Evolutionary conservation across 1,140 invertebrate genomes (phyloP).

Genomic region (Melipona quadrifasciata): DNA sequence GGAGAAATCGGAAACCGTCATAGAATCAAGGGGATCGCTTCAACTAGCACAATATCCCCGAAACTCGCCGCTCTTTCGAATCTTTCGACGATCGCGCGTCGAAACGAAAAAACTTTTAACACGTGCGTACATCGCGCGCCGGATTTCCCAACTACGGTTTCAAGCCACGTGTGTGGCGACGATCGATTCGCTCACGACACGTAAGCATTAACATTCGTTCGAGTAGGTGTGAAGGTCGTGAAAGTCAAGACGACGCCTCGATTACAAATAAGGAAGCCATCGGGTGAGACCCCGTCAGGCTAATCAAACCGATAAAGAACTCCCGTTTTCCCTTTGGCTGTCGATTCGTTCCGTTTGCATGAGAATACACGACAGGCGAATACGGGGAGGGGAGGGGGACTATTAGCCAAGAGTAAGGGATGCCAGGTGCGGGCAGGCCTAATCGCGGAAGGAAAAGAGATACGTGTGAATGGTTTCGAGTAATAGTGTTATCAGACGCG

Average conservation of each 20-base stretch:
- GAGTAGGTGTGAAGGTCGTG: slow-evolving; percentile 32
- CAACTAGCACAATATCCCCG: too few relatives aligned
- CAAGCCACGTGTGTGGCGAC: slow-evolving; percentile 27
- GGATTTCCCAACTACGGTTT: neutral
- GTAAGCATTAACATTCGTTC: slow-evolving; percentile 23
- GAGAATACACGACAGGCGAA: neutral
- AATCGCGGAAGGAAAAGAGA: slow-evolving; percentile 54
- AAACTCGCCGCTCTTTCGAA: too few relatives aligned
- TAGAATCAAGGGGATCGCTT: too few relatives aligned
- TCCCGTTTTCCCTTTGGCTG: too few relatives aligned
- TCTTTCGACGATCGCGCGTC: too few relatives aligned
- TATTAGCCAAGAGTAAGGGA: neutral
- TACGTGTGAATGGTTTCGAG: slow-evolving; percentile 68
- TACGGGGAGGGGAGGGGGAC: neutral
- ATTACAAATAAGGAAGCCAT: slow-evolving; percentile 45
- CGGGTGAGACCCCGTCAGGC: slow-evolving; percentile 46
- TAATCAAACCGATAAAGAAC: slow-evolving; percentile 18
- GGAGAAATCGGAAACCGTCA: too few relatives aligned
- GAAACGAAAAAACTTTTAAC: too few relatives aligned
- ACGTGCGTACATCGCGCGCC: too few relatives aligned
- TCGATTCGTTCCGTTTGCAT: neutral
- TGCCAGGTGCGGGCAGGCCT: slow-evolving; percentile 37
- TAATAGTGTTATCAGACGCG: slow-evolving; percentile 77
- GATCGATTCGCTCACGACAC: neutral
- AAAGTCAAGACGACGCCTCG: slow-evolving; percentile 16